Evolutionary conservation across 92 coral and sea anemone genomes (phyloP).

Genomic region (Virgularia gustaviana): DNA sequence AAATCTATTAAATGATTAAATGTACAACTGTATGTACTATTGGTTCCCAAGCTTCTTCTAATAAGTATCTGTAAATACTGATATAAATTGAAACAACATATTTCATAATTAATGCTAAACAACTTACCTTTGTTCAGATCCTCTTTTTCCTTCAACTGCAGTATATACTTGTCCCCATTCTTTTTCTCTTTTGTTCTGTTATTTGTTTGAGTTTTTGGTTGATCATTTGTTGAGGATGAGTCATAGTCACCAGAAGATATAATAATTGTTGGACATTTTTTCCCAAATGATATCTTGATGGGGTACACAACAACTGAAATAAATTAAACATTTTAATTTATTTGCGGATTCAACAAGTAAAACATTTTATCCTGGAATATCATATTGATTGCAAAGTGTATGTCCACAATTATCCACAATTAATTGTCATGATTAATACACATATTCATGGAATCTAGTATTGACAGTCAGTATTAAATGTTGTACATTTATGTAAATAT

Average conservation of each 20-base stretch:
- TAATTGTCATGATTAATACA: too few relatives aligned
- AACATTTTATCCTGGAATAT: neutral
- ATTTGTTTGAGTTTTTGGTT: slow-evolving; percentile 32
- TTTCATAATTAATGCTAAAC: slow-evolving; percentile 20
- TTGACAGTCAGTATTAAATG: too few relatives aligned
- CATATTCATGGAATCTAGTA: too few relatives aligned
- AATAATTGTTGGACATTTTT: slow-evolving; percentile 46
- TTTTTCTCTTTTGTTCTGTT: slow-evolving; percentile 42
- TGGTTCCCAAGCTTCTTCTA: slow-evolving; percentile 8
- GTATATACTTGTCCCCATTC: slow-evolving; percentile 28
- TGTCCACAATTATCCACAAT: slow-evolving; percentile 1
- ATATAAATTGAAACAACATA: neutral
- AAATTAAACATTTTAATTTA: slow-evolving; percentile 4
- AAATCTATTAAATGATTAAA: neutral
- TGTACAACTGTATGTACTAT: neutral
- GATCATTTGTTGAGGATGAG: slow-evolving; percentile 35
- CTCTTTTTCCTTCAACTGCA: slow-evolving; percentile 42
- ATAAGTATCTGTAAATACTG: slow-evolving; percentile 9
- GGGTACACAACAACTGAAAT: slow-evolving; percentile 53
- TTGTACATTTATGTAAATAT: too few relatives aligned
- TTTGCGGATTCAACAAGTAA: neutral
- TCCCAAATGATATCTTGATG: slow-evolving; percentile 45
- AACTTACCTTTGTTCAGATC: slow-evolving; percentile 46
- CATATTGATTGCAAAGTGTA: too few relatives aligned
- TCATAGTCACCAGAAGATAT: slow-evolving; percentile 42